Percentiles rank a stretch among this genome's conserved stretches.
Conservation (phyloP, 1,140 invertebrate species). For the Marisa cornuarietis region DNA sequence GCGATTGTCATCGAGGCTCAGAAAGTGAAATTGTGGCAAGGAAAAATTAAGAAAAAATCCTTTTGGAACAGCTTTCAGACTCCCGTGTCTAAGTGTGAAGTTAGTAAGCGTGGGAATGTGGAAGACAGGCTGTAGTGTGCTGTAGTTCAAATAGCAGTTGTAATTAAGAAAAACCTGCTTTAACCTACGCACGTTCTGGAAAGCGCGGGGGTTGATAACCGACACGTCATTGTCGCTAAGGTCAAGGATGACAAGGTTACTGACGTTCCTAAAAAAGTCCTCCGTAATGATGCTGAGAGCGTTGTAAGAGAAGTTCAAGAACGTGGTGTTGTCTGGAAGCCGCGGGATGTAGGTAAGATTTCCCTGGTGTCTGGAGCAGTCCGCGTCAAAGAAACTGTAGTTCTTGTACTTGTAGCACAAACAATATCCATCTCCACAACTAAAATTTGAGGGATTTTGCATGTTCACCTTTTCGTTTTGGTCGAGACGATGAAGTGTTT, state of each 20-base stretch:
- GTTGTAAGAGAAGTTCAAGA: constrained; percentile 1
- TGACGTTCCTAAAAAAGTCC: neutral
- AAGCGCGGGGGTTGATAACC: neutral
- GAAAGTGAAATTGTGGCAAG: neutral
- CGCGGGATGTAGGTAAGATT: too few relatives aligned
- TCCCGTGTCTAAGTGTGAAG: neutral
- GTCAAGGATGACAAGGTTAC: neutral
- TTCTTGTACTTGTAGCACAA: too few relatives aligned
- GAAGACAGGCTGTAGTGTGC: neutral
- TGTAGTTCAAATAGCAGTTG: neutral
- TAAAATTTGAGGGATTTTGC: too few relatives aligned
- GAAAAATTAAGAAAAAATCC: neutral
- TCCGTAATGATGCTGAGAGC: neutral
- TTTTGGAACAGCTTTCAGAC: neutral
- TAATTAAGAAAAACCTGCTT: neutral
- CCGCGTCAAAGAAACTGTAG: too few relatives aligned
- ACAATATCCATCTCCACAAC: too few relatives aligned
- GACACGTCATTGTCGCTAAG: neutral
- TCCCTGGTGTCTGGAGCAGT: too few relatives aligned
- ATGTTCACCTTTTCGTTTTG: too few relatives aligned
- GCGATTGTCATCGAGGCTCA: neutral
- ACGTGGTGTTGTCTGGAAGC: too few relatives aligned
- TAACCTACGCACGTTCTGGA: neutral
- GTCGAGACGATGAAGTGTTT: too few relatives aligned
- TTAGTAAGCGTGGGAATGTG: neutral